Percentiles rank a stretch among this genome's conserved stretches.
phyloP scores from a whole-genome alignment of 2,797 vertebrate species.

The Enteromius viviparus region DNA sequence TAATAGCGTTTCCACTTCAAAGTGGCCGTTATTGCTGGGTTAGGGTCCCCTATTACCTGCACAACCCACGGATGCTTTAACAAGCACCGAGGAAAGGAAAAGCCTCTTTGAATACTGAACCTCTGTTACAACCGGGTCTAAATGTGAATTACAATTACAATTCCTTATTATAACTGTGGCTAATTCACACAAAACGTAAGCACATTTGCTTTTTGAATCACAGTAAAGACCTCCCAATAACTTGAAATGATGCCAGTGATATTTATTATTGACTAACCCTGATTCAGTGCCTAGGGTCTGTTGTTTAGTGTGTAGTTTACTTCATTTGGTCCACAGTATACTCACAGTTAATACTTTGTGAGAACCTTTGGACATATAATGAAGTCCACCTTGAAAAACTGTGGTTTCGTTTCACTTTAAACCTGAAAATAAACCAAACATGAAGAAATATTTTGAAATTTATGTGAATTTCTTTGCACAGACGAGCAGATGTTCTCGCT shows the following conservation, averaged over 20 bases:
- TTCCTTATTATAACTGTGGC: constrained; percentile 11
- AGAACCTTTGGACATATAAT: not conserved
- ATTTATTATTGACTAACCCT: not conserved
- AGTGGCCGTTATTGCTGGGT: constrained; percentile 44
- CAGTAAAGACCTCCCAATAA: not conserved
- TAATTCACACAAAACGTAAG: constrained; percentile 1
- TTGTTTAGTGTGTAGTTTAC: not conserved
- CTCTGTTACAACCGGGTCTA: constrained; percentile 18
- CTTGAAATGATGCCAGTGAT: not conserved
- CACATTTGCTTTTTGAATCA: constrained; percentile 2
- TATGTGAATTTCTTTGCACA: not conserved
- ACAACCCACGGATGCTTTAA: constrained; percentile 42
- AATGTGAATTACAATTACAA: constrained; percentile 23
- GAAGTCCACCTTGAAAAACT: not conserved
- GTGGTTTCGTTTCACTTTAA: not conserved
- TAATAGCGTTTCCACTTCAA: constrained; percentile 56
- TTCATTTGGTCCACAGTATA: not conserved
- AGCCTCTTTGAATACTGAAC: constrained; percentile 40
- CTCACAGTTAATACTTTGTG: not conserved
- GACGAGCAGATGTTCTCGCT: constrained; percentile 14
- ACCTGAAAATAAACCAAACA: constrained; percentile 13
- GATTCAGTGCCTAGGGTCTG: not conserved
- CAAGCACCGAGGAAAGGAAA: constrained; percentile 42
- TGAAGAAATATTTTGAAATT: not conserved
- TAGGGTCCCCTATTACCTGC: constrained; percentile 50